These are phyloP conservation scores for Parazoanthus swiftii DNA, from an alignment of 92 coral and sea anemone genomes.

Conservation along the genomic window DNA sequence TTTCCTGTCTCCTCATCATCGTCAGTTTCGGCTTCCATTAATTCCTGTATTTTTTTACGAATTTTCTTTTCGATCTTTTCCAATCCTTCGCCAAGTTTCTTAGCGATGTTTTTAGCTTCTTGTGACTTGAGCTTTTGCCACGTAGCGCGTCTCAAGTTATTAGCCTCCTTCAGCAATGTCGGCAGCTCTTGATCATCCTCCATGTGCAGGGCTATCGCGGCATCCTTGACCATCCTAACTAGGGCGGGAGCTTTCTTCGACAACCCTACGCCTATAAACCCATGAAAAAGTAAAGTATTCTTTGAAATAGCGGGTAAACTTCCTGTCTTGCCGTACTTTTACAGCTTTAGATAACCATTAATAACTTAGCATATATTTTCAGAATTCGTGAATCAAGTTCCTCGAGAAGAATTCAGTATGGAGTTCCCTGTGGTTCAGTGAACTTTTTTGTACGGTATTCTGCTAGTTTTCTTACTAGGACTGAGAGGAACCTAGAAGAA, in stretches of 20 bases:
- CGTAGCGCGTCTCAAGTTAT: not conserved
- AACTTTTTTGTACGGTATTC: no score
- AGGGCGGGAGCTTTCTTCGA: not conserved
- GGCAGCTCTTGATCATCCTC: not conserved
- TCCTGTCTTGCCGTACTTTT: no score
- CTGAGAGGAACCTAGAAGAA: no score
- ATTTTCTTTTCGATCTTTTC: not conserved
- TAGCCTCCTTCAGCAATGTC: not conserved
- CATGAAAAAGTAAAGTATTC: no score
- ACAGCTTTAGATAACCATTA: no score
- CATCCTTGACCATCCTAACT: not conserved
- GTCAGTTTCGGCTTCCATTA: not conserved
- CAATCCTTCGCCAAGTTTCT: not conserved
- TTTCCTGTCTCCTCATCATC: not conserved
- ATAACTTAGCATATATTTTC: no score
- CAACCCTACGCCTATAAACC: no score
- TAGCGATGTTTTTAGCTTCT: not conserved
- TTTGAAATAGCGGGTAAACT: no score
- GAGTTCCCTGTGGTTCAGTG: no score
- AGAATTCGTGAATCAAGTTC: no score
- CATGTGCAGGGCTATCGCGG: not conserved
- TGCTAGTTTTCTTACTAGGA: no score
- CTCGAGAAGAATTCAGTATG: no score
- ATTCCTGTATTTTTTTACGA: not conserved
- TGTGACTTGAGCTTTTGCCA: not conserved